Percentiles rank a stretch among this genome's conserved stretches.
phyloP scores from a whole-genome alignment of 2,888 invertebrate genomes.

The Noctua comes region DNA sequence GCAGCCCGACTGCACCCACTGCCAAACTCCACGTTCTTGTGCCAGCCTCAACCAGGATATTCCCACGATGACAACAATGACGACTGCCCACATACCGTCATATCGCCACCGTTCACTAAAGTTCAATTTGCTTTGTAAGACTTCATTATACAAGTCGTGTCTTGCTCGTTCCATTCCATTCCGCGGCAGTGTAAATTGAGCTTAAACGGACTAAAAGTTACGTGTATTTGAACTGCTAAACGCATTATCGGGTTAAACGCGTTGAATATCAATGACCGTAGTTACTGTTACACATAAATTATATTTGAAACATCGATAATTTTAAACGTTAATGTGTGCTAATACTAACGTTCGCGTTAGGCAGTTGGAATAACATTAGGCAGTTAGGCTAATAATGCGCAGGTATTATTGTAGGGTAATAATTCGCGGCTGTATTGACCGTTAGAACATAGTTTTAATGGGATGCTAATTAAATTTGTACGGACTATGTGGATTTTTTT shows the following conservation, averaged over 20 bases:
- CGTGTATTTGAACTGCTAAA: slow-evolving; percentile 41
- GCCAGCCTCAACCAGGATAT: too few relatives aligned
- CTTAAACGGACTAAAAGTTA: slow-evolving; percentile 43
- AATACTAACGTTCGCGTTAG: slow-evolving; percentile 24
- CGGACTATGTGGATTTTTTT: background rate
- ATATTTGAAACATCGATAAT: slow-evolving; percentile 59
- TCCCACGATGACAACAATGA: background rate
- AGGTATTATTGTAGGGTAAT: slow-evolving; percentile 23
- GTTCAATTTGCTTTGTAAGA: background rate
- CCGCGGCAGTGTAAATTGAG: background rate
- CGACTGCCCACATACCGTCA: too few relatives aligned
- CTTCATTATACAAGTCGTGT: background rate
- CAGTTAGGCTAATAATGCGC: slow-evolving; percentile 14
- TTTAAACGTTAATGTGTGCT: slow-evolving; percentile 51
- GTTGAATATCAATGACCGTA: slow-evolving; percentile 55
- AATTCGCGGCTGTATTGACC: slow-evolving; percentile 18
- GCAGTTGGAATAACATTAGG: slow-evolving; percentile 17
- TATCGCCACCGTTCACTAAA: background rate
- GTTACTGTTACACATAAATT: slow-evolving; percentile 57
- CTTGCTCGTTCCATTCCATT: background rate
- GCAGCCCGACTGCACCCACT: background rate
- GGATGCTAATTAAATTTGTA: background rate
- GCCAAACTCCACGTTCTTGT: too few relatives aligned
- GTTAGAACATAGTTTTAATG: slow-evolving; percentile 21
- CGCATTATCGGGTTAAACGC: slow-evolving; percentile 56